Evolutionary conservation across 1,140 invertebrate species (phyloP).

Genomic region (Hycleus phaleratus): DNA sequence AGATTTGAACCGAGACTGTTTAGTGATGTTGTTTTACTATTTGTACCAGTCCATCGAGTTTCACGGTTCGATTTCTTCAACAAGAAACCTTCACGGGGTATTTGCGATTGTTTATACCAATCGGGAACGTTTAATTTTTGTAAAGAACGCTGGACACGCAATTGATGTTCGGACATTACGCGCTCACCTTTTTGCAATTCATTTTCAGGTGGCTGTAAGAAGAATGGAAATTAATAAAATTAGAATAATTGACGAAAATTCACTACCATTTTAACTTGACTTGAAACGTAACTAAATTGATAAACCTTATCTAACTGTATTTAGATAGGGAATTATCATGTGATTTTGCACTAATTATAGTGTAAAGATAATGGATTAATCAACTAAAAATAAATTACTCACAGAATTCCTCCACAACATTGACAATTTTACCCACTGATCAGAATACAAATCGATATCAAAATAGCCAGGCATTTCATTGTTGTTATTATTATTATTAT

Average conservation of each 20-base stretch:
- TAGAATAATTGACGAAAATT: neutral
- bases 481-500: neutral
- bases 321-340: neutral
- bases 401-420: constrained; percentile 31
- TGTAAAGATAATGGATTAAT: neutral
- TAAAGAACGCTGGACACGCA: constrained; percentile 83
- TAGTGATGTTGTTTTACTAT: constrained; percentile 38
- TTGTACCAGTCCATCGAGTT: constrained; percentile 33
- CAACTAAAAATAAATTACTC: constrained; percentile 9
- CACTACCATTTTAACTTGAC: no score
- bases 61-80: constrained; percentile 35
- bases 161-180: constrained; percentile 81
- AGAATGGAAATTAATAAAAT: constrained; percentile 22
- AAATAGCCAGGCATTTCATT: constrained; percentile 32
- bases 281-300: no score
- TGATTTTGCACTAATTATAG: neutral
- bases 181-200: constrained; percentile 78
- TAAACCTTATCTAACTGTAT: neutral
- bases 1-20: constrained; percentile 40
- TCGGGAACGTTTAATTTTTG: constrained; percentile 90
- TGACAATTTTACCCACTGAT: constrained; percentile 30
- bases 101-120: constrained; percentile 83
- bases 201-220: constrained; percentile 82
- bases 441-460: constrained; percentile 26
- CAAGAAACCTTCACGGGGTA: constrained; percentile 59